Base-by-base conservation (phyloP, 2,888 invertebrate genomes). In the Ennomos erosarius region DNA sequence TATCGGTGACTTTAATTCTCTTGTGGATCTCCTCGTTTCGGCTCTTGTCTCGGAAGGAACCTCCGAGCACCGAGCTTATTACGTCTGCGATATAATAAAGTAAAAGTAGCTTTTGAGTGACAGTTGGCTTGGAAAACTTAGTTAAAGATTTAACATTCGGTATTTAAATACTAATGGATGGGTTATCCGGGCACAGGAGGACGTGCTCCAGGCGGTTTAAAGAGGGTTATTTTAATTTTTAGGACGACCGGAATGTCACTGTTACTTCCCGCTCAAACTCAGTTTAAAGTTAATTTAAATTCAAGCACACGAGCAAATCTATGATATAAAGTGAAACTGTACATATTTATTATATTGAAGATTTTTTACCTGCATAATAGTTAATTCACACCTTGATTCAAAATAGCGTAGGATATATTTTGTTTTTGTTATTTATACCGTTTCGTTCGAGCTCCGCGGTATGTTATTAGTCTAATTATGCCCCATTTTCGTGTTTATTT, bases 401-500 rank as follows among this genome's bases (percentile, higher is more conserved):
- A 40, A 35, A 49, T 45, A 47, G 42, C 40, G 40, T 40, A 35
- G 34, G n/a, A 45, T 35, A 44, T 37, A 37, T 51, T 26, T 26
- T 26, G 26, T 26, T 5, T 26, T 26, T 26, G 5, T 26, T 26
- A 26, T 26, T 26, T 38, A 43, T 16, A n/a, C 10, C 8, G 38
- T 39, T 10, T 9, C 16, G 13, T 26, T 40, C 8, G 38, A 37
- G 38, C 38, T 59, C 36, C 39, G 9, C n/a, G 44, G 37, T 47
- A 52, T 47, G 12, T 57, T 55, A 65, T 62, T 53, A 43, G n/a
- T 49, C 48, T 64, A 65, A 85, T 84, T 82, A 79, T 71, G 69
- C 76, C 61, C 66, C 65, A 70, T 76, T 81, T 79, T 78, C 68
- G 76, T 86, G 82, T 85, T 84, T 85, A 82, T 84, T 84, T 82